phyloP scores from a whole-genome alignment of 2,113 vertebrate genomes.

The Channa argus region DNA sequence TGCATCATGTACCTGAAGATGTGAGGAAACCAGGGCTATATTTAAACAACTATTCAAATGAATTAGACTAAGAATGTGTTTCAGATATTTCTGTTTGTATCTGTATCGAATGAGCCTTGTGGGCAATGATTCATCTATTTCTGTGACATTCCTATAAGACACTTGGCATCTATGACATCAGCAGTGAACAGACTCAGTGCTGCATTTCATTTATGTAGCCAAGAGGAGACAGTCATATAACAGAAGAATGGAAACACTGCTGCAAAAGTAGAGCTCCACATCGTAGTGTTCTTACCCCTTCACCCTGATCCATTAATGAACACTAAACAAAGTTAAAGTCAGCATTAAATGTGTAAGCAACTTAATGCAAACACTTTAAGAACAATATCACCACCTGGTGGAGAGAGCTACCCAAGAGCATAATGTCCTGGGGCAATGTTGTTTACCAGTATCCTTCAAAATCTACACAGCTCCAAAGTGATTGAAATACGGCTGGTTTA shows the following conservation, averaged over 20 bases:
- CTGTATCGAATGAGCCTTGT: conserved; percentile 12
- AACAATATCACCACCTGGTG: conserved; percentile 75
- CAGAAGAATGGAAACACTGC: not conserved
- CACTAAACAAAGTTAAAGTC: no score
- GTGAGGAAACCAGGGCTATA: not conserved
- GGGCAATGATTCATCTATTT: conserved; percentile 46
- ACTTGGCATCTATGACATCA: conserved; percentile 46
- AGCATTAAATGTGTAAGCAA: conserved; percentile 2
- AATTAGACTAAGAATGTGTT: conserved; percentile 22
- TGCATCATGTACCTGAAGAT: conserved; percentile 42
- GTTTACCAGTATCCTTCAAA: conserved; percentile 5
- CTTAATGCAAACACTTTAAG: conserved; percentile 33
- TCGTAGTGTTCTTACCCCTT: conserved; percentile 2
- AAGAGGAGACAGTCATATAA: conserved; percentile 4
- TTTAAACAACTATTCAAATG: conserved; percentile 3
- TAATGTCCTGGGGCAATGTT: conserved; percentile 14
- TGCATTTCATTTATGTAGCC: conserved; percentile 43
- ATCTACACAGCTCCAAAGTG: conserved; percentile 1
- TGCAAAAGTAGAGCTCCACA: not conserved
- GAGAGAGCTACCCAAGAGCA: conserved; percentile 28
- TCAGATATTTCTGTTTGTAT: not conserved
- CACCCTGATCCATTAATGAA: not conserved
- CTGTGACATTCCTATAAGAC: conserved; percentile 55
- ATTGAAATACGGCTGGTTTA: conserved; percentile 22
- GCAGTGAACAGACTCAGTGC: conserved; percentile 34